These are phyloP conservation scores for Leptinotarsa haldemani DNA, from an alignment of 2,888 invertebrate genomes.

Conservation along the genomic window DNA sequence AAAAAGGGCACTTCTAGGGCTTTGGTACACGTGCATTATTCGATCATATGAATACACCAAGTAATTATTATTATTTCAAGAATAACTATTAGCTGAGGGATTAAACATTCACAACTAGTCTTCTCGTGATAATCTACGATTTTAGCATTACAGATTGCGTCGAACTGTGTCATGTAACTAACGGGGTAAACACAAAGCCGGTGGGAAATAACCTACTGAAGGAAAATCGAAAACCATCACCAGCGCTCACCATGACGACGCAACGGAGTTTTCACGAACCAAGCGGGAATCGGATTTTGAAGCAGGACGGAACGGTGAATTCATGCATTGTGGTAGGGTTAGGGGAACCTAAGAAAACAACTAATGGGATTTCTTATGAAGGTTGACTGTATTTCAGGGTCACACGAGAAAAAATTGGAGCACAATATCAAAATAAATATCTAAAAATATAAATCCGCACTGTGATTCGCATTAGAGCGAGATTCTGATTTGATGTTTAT, in stretches of 20 bases:
- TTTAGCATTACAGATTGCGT: neutral
- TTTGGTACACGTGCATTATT: constrained; percentile 41
- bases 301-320: constrained; percentile 36
- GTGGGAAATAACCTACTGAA: constrained; percentile 47
- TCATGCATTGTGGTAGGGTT: constrained; percentile 17
- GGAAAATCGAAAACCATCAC: constrained; percentile 60
- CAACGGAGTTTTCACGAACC: constrained; percentile 47
- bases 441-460: constrained; percentile 3
- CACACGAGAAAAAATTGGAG: neutral
- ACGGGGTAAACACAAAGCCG: constrained; percentile 53
- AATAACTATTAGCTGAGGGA: neutral
- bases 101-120: neutral
- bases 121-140: neutral
- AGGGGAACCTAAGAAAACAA: constrained; percentile 5
- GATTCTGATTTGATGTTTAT: no score
- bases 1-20: constrained; percentile 24
- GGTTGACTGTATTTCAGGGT: neutral
- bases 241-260: constrained; percentile 55
- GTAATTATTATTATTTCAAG: constrained; percentile 8
- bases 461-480: neutral
- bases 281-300: constrained; percentile 42
- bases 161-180: constrained; percentile 51
- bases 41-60: neutral
- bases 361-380: neutral
- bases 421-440: neutral